Conservation (phyloP, 2,888 invertebrate species). For the Agrochola lychnidis region DNA sequence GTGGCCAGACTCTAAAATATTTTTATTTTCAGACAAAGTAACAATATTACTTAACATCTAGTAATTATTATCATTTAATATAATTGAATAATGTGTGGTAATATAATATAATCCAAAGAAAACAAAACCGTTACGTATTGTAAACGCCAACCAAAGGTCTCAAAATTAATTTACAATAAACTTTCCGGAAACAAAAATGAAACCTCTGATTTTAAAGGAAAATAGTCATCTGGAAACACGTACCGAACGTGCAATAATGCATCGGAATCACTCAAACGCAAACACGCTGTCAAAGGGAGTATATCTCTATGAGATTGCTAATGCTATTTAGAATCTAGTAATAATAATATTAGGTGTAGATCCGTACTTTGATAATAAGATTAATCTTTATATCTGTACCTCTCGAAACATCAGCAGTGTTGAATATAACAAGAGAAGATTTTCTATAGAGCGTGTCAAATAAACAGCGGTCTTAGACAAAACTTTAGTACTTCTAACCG, state of each 20-base stretch:
- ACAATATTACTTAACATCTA: too few relatives aligned
- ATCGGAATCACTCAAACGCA: slow-evolving; percentile 40
- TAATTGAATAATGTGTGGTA: too few relatives aligned
- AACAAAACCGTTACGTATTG: too few relatives aligned
- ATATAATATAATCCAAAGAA: too few relatives aligned
- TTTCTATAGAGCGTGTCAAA: background rate
- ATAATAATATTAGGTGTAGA: background rate
- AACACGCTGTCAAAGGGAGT: slow-evolving; percentile 30
- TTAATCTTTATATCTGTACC: background rate
- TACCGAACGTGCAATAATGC: slow-evolving; percentile 37
- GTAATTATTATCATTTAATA: too few relatives aligned
- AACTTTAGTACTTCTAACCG: too few relatives aligned
- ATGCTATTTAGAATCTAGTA: slow-evolving; percentile 5
- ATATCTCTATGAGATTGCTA: slow-evolving; percentile 26
- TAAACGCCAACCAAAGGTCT: too few relatives aligned
- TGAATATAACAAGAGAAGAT: background rate
- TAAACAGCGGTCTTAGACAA: too few relatives aligned
- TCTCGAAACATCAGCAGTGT: background rate
- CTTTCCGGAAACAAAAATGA: too few relatives aligned
- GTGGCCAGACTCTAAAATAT: too few relatives aligned
- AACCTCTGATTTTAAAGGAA: background rate
- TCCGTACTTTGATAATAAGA: background rate
- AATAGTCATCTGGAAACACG: slow-evolving; percentile 19
- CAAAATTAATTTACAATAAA: too few relatives aligned
- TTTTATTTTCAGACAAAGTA: too few relatives aligned